Evolutionary conservation across 2,113 vertebrate species (phyloP).

Genomic region (Hoplias malabaricus): DNA sequence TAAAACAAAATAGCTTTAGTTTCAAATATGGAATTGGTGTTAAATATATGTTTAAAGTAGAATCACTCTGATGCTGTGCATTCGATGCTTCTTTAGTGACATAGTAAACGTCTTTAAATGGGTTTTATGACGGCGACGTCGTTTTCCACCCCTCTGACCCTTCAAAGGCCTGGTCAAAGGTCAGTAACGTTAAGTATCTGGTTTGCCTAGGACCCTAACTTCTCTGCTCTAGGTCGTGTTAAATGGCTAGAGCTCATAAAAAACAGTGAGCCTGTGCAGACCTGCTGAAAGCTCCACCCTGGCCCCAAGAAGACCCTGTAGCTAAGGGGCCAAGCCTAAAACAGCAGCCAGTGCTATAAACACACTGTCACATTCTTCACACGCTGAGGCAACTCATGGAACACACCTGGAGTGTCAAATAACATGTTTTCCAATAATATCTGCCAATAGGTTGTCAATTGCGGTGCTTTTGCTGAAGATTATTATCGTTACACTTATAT

Average conservation of each 20-base stretch:
- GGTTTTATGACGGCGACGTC: not conserved
- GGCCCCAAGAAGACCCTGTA: conserved; percentile 6
- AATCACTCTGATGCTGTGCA: no score
- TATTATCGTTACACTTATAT: no score
- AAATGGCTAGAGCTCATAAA: conserved; percentile 36
- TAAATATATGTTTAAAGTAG: no score
- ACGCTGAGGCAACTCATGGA: not conserved
- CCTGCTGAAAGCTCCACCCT: conserved; percentile 40
- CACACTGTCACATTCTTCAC: conserved; percentile 23
- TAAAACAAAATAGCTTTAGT: no score
- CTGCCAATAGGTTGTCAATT: not conserved
- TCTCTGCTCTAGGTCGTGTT: conserved; percentile 6
- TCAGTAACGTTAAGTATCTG: conserved; percentile 18
- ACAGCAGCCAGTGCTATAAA: conserved; percentile 1
- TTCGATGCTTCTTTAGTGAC: conserved; percentile 16
- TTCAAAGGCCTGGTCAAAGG: conserved; percentile 27
- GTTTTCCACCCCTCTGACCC: not conserved
- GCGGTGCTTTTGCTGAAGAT: not conserved
- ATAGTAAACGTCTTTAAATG: conserved; percentile 22
- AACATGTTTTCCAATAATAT: not conserved
- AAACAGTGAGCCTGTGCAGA: conserved; percentile 43
- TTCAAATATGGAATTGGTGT: no score
- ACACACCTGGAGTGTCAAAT: conserved; percentile 25
- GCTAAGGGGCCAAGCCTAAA: conserved; percentile 20
- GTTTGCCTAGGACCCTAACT: not conserved